These are phyloP conservation scores for Pyrocoelia pectoralis DNA, from an alignment of 2,888 invertebrate species.

Conservation along the genomic window DNA sequence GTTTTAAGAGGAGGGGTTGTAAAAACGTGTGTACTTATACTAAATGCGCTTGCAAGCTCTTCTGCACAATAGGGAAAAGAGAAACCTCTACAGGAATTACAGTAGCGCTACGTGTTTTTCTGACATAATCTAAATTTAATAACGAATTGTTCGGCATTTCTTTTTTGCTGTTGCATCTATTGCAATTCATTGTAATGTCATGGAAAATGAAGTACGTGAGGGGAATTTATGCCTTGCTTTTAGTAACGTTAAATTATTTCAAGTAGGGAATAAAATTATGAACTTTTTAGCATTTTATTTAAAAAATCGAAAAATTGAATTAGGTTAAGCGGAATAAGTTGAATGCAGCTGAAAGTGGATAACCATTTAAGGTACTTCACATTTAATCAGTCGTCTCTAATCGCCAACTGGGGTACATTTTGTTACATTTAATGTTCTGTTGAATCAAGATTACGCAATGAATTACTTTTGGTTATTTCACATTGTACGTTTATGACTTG, in stretches of 20 bases:
- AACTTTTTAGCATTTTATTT: slow-evolving; percentile 25
- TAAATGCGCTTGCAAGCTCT: slow-evolving; percentile 15
- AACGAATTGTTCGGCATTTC: slow-evolving; percentile 28
- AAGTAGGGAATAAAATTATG: slow-evolving; percentile 30
- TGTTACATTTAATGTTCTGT: slow-evolving; percentile 25
- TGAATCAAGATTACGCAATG: slow-evolving; percentile 23
- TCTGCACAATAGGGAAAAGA: slow-evolving; percentile 18
- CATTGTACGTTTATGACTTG: too few relatives aligned
- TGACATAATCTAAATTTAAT: slow-evolving; percentile 32
- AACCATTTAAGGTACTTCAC: slow-evolving; percentile 19
- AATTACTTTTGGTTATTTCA: slow-evolving; percentile 8
- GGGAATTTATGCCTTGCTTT: slow-evolving; percentile 24
- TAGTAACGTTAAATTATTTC: slow-evolving; percentile 25
- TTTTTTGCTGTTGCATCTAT: slow-evolving; percentile 18
- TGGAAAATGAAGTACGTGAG: slow-evolving; percentile 29
- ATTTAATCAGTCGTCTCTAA: slow-evolving; percentile 21
- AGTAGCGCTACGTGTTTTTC: slow-evolving; percentile 25
- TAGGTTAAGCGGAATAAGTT: slow-evolving; percentile 7
- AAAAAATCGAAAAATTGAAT: background rate
- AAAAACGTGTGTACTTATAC: slow-evolving; percentile 19
- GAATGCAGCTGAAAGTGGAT: slow-evolving; percentile 11
- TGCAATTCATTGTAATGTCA: slow-evolving; percentile 32
- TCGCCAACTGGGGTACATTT: slow-evolving; percentile 25
- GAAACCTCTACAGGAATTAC: slow-evolving; percentile 17
- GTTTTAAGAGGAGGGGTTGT: slow-evolving; percentile 14